Percentiles rank a stretch among this genome's conserved stretches.
Conservation (phyloP, 2,888 invertebrate genomes). For the Sinopyrophorus schimmeli region DNA sequence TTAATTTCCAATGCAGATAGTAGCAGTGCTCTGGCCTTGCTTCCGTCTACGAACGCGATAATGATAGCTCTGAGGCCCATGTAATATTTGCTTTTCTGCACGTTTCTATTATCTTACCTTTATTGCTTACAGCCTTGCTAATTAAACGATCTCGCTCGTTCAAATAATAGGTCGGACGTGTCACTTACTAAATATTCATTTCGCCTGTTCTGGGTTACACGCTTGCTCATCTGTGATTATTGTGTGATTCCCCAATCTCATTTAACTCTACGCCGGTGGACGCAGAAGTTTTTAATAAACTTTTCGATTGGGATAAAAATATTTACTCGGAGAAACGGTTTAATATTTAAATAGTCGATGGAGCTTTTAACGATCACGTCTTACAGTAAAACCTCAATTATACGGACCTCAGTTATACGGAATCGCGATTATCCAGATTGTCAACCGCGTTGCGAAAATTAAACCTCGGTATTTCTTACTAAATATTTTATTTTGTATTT, state of each 20-base stretch:
- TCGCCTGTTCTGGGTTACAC: constrained; percentile 12
- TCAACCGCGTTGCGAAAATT: too few relatives aligned
- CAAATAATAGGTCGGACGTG: constrained; percentile 21
- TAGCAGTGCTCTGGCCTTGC: constrained; percentile 10
- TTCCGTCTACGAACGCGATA: constrained; percentile 11
- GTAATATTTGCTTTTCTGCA: constrained; percentile 6
- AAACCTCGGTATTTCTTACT: too few relatives aligned
- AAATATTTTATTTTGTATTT: too few relatives aligned
- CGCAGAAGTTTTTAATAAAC: constrained; percentile 10
- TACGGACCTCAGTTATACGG: too few relatives aligned
- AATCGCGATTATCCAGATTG: too few relatives aligned
- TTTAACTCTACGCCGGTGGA: constrained; percentile 11
- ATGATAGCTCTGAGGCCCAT: constrained; percentile 11
- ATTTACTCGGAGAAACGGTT: too few relatives aligned
- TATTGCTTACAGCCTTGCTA: constrained; percentile 22
- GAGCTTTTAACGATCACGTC: too few relatives aligned
- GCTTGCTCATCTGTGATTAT: constrained; percentile 23
- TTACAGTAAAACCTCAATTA: too few relatives aligned
- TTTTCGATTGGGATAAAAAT: too few relatives aligned
- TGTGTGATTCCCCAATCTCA: constrained; percentile 20
- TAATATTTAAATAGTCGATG: too few relatives aligned
- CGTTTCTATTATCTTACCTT: constrained; percentile 21
- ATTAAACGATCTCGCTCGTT: constrained; percentile 24
- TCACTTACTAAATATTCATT: constrained; percentile 24
- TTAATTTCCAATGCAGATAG: constrained; percentile 18